A percentile compares a stretch with the other conserved stretches of the same genome.
Conservation (phyloP, 2,797 vertebrate genomes). For the Arrhamphus sclerolepis region DNA sequence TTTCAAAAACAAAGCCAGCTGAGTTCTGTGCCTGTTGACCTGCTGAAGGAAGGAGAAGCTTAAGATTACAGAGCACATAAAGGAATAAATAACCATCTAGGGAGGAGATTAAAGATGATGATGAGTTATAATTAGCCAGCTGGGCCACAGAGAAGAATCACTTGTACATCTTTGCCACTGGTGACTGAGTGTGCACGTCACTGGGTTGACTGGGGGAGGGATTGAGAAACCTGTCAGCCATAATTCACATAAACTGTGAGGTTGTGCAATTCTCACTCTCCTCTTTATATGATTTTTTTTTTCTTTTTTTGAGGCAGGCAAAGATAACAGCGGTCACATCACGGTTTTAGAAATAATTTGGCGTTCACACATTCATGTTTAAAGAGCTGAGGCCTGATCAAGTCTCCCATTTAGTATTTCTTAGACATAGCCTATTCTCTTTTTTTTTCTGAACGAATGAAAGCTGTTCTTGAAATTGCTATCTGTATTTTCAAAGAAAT, state of each 20-base stretch:
- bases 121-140: slow-evolving; percentile 77
- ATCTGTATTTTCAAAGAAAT: too few species aligned
- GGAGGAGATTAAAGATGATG: slow-evolving; percentile 72
- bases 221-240: slow-evolving; percentile 72
- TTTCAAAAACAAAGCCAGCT: slow-evolving; percentile 42
- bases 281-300: not conserved
- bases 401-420: too few species aligned
- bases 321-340: not conserved
- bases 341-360: not conserved
- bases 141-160: slow-evolving; percentile 65
- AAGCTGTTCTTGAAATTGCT: too few species aligned
- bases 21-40: slow-evolving; percentile 3
- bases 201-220: slow-evolving; percentile 54
- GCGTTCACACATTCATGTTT: too few species aligned
- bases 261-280: not conserved
- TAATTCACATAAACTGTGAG: slow-evolving; percentile 64
- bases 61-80: slow-evolving; percentile 47
- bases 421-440: too few species aligned
- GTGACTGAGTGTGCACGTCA: slow-evolving; percentile 74
- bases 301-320: slow-evolving; percentile 4
- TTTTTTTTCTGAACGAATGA: too few species aligned
- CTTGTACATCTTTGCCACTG: slow-evolving; percentile 71
- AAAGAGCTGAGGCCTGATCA: too few species aligned
- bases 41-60: slow-evolving; percentile 16
- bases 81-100: slow-evolving; percentile 69